Percentiles rank a stretch among this genome's conserved stretches.
Conservation (phyloP, 2,797 vertebrate genomes). For the Oreonectes daqikongensis region DNA sequence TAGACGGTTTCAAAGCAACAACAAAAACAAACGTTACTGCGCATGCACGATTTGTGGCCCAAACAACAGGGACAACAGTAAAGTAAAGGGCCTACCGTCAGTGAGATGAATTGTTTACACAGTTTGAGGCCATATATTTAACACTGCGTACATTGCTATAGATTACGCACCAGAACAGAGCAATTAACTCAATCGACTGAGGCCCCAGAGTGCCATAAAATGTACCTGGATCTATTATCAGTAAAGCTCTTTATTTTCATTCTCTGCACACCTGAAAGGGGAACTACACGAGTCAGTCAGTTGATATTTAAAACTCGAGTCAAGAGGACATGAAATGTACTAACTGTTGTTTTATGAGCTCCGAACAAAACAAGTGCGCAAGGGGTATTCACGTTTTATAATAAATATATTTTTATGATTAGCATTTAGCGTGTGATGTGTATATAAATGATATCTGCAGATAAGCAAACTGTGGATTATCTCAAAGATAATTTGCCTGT, state of each 20-base stretch:
- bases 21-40: too few species aligned
- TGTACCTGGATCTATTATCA: constrained; percentile 55
- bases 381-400: neutral
- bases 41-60: too few species aligned
- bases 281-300: constrained; percentile 77
- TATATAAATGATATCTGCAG: too few species aligned
- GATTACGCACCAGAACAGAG: neutral
- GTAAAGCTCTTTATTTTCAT: constrained; percentile 47
- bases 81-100: constrained; percentile 2
- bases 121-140: neutral
- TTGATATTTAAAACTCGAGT: constrained; percentile 83
- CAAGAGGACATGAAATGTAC: constrained; percentile 63
- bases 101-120: neutral
- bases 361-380: constrained; percentile 18
- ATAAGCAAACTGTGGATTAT: neutral
- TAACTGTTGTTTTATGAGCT: constrained; percentile 48
- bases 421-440: neutral
- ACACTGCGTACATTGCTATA: neutral
- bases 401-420: neutral
- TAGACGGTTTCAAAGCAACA: too few species aligned
- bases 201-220: constrained; percentile 52
- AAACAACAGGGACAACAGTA: neutral
- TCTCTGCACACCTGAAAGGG: constrained; percentile 72
- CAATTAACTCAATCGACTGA: constrained; percentile 63
- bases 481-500: neutral